Conservation (phyloP, 2,888 invertebrate genomes). For the Ectropis crepuscularia region DNA sequence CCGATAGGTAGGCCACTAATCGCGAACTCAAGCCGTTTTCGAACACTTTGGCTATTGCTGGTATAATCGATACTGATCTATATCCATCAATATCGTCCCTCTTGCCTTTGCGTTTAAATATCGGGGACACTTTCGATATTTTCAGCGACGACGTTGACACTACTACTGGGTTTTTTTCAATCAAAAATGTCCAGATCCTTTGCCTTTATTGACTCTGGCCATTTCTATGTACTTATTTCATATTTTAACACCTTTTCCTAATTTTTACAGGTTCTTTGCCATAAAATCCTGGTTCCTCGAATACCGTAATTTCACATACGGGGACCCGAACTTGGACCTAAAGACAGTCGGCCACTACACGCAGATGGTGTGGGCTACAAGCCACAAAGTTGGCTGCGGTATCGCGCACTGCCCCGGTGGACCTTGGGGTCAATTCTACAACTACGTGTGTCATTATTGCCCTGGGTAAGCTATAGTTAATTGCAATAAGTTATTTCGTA, state of each 20-base stretch:
- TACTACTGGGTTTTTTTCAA: too few relatives aligned
- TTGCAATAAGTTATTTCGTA: background rate
- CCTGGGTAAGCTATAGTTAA: slow-evolving; percentile 87
- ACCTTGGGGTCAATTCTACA: slow-evolving; percentile 87
- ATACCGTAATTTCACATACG: slow-evolving; percentile 90
- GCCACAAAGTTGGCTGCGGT: slow-evolving; percentile 91
- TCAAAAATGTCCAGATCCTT: too few relatives aligned
- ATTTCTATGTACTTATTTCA: background rate
- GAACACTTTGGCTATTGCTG: too few relatives aligned
- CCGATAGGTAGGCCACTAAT: too few relatives aligned
- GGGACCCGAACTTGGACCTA: slow-evolving; percentile 84
- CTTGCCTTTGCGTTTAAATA: too few relatives aligned
- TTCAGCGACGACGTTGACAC: too few relatives aligned
- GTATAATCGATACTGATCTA: too few relatives aligned
- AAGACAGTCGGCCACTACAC: slow-evolving; percentile 91
- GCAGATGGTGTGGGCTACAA: slow-evolving; percentile 93
- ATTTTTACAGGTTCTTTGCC: slow-evolving; percentile 88
- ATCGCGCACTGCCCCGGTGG: slow-evolving; percentile 88
- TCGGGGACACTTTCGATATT: too few relatives aligned
- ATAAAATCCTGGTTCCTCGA: slow-evolving; percentile 92
- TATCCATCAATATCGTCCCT: too few relatives aligned
- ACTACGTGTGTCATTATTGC: slow-evolving; percentile 94
- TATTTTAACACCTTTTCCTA: background rate
- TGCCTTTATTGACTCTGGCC: too few relatives aligned
- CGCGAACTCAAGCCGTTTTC: too few relatives aligned